phyloP scores from a whole-genome alignment of 2,113 vertebrate genomes.

The Formicarius rufipectus region DNA sequence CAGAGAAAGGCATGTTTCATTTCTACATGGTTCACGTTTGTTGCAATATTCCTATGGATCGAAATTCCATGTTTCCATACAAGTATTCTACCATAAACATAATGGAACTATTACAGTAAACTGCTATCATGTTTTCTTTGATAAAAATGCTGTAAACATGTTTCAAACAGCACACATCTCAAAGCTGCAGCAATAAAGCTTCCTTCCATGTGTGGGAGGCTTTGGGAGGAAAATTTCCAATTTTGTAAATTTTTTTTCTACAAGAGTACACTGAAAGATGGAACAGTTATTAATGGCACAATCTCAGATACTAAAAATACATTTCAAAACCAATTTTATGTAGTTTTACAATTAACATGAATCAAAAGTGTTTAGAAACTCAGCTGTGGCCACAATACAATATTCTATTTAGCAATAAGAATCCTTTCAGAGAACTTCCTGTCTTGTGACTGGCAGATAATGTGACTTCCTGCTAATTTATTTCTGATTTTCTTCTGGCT shows the following conservation, averaged over 20 bases:
- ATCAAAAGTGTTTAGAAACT: neutral
- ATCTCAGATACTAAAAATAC: neutral
- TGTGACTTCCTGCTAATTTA: neutral
- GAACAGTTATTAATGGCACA: neutral
- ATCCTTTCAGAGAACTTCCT: neutral
- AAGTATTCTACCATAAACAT: neutral
- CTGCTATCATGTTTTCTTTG: neutral
- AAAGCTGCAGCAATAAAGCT: neutral
- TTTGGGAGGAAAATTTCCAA: neutral
- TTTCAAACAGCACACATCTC: neutral
- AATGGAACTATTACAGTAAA: neutral
- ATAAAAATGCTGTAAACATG: neutral
- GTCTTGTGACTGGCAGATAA: neutral
- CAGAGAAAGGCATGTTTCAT: fast-evolving
- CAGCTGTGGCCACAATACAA: no score
- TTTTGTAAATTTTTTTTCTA: neutral
- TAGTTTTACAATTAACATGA: neutral
- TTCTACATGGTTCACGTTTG: neutral
- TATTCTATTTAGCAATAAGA: neutral
- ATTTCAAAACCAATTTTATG: neutral
- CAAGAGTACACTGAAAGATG: neutral
- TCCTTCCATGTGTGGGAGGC: neutral
- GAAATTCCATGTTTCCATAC: neutral
- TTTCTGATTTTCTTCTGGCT: neutral
- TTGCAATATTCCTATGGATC: neutral